phyloP scores from a whole-genome alignment of 1,140 invertebrate genomes.

The Leucophenga varia region DNA sequence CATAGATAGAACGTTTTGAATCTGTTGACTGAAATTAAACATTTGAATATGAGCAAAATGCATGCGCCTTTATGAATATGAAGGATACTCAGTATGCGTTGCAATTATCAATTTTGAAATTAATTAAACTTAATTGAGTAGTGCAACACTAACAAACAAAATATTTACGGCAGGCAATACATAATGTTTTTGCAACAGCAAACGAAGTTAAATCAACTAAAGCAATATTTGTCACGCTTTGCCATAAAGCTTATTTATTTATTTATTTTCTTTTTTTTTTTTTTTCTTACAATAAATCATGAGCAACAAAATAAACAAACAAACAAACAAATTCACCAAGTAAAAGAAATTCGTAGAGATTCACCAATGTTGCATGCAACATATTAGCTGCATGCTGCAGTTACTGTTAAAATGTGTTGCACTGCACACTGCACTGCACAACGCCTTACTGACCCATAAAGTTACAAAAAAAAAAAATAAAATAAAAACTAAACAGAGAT shows the following conservation, averaged over 20 bases:
- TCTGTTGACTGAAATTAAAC: not conserved
- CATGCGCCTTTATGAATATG: no score
- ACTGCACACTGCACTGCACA: no score
- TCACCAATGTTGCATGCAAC: slow-evolving; percentile 11
- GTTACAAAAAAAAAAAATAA: no score
- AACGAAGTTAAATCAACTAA: slow-evolving; percentile 21
- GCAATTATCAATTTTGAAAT: slow-evolving; percentile 53
- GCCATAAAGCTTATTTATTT: no score
- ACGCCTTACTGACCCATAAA: slow-evolving; percentile 7
- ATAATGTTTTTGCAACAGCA: slow-evolving; percentile 10
- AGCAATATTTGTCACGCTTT: slow-evolving; percentile 52
- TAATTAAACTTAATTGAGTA: slow-evolving; percentile 53
- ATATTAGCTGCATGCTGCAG: no score
- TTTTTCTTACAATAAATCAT: slow-evolving; percentile 4
- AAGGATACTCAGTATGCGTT: slow-evolving; percentile 1
- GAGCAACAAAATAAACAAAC: slow-evolving; percentile 41
- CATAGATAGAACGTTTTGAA: not conserved
- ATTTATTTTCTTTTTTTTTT: no score
- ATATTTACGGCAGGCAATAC: slow-evolving; percentile 26
- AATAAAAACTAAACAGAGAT: no score
- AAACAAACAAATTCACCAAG: slow-evolving; percentile 17
- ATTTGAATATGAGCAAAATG: slow-evolving; percentile 5
- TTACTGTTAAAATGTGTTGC: slow-evolving; percentile 8
- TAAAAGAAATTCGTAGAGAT: no score
- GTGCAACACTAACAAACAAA: slow-evolving; percentile 52